Conservation (phyloP, 1,140 invertebrate genomes). For the Drosophila lacertosa region DNA sequence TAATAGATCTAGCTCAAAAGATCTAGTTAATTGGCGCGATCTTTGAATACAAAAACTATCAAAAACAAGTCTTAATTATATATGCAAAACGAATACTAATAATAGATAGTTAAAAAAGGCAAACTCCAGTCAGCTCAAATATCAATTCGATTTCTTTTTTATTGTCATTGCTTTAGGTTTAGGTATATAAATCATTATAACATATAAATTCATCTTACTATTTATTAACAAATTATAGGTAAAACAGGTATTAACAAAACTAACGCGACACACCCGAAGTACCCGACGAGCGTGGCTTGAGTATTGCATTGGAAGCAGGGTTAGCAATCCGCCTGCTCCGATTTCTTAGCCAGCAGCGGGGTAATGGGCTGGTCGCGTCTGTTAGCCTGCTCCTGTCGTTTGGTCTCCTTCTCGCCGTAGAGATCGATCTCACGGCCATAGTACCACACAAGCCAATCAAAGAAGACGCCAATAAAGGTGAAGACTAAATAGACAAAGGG, state of each 20-base stretch:
- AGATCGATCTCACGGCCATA: constrained; percentile 86
- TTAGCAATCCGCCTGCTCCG: constrained; percentile 38
- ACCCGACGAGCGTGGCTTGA: constrained; percentile 7
- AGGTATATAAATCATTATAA: constrained; percentile 18
- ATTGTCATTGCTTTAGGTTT: constrained; percentile 4
- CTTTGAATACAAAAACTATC: too few relatives aligned
- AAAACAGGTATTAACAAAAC: constrained; percentile 29
- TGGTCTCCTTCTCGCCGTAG: constrained; percentile 85
- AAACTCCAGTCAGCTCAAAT: background rate
- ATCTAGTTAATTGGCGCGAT: background rate
- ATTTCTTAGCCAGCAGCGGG: constrained; percentile 66
- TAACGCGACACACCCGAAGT: constrained; percentile 13
- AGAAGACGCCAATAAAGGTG: constrained; percentile 85
- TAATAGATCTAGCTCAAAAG: constrained; percentile 1
- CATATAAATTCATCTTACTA: constrained; percentile 66
- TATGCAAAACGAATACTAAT: too few relatives aligned
- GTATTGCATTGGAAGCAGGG: background rate
- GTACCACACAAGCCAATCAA: constrained; percentile 86
- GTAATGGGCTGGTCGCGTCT: constrained; percentile 68
- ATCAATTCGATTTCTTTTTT: constrained; percentile 11
- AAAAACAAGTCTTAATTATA: too few relatives aligned
- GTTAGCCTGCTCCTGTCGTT: constrained; percentile 54
- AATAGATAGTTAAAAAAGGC: too few relatives aligned
- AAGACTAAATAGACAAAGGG: constrained; percentile 83
- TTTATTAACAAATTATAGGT: constrained; percentile 30